Conservation (phyloP, 2,888 invertebrate genomes). For the Spilarctia lutea region DNA sequence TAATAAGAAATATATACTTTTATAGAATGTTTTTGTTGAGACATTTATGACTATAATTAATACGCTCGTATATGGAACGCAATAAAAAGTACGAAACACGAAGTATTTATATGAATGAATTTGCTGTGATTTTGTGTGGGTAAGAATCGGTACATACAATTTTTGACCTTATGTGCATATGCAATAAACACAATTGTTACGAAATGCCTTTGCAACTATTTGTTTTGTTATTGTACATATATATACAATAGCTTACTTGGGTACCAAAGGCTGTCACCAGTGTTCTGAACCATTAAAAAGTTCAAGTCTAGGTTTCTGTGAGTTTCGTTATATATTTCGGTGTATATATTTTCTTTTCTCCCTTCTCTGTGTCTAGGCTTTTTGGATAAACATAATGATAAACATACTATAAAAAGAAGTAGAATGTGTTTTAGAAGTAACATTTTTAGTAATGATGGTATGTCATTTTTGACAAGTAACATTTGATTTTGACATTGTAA, state of each 20-base stretch:
- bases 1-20: no score
- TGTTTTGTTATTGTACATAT: neutral
- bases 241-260: conserved; percentile 34
- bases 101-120: no score
- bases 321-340: conserved; percentile 28
- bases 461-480: conserved; percentile 13
- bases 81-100: no score
- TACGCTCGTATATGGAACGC: no score
- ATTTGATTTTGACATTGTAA: neutral
- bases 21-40: no score
- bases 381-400: conserved; percentile 7
- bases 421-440: conserved; percentile 17
- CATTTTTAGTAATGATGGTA: conserved; percentile 31
- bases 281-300: neutral
- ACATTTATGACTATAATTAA: no score
- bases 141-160: no score
- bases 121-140: no score
- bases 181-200: no score
- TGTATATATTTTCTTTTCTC: conserved; percentile 26
- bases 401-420: conserved; percentile 21
- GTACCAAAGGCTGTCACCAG: conserved; percentile 30
- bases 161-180: no score
- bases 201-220: neutral
- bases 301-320: neutral
- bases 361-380: conserved; percentile 18